A percentile compares a stretch with the other conserved stretches of the same genome.
phyloP scores from a whole-genome alignment of 2,797 vertebrate genomes.

The Semotilus atromaculatus region DNA sequence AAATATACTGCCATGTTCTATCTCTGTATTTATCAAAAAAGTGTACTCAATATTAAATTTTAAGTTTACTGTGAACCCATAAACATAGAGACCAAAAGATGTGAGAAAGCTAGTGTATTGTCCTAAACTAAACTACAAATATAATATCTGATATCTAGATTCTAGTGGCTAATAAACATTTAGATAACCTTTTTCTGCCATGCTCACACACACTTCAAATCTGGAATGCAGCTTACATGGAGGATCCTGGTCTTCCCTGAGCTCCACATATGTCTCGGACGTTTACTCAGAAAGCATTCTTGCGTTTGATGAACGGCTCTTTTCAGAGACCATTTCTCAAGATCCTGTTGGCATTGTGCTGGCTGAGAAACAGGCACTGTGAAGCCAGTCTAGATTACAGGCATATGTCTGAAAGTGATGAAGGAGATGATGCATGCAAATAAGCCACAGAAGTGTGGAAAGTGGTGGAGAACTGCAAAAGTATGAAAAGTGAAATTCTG shows the following conservation, averaged over 20 bases:
- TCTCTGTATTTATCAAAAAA: conserved; percentile 3
- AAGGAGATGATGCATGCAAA: conserved; percentile 19
- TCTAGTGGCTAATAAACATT: neutral
- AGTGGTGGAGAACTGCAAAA: neutral
- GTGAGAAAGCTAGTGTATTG: neutral
- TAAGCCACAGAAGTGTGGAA: conserved; percentile 7
- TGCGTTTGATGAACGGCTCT: conserved; percentile 28
- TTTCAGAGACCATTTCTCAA: conserved; percentile 40
- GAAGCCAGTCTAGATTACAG: conserved; percentile 24
- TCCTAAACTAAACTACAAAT: conserved; percentile 4
- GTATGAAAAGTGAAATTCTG: neutral
- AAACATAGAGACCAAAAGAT: conserved; percentile 24
- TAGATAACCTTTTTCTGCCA: conserved; percentile 2
- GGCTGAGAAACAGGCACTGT: conserved; percentile 22
- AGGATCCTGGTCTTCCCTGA: conserved; percentile 30
- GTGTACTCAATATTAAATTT: neutral
- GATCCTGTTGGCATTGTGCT: conserved; percentile 30
- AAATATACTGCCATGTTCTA: neutral
- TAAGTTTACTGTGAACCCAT: conserved; percentile 34
- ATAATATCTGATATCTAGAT: neutral
- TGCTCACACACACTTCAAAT: neutral
- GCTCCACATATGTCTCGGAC: conserved; percentile 19
- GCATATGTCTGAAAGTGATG: conserved; percentile 34
- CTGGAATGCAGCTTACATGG: neutral
- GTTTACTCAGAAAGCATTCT: conserved; percentile 20